Percentiles rank a stretch among this genome's conserved stretches.
These are phyloP conservation scores for Mactromeris polynyma DNA, from an alignment of 2,888 invertebrate species.

Conservation along the genomic window DNA sequence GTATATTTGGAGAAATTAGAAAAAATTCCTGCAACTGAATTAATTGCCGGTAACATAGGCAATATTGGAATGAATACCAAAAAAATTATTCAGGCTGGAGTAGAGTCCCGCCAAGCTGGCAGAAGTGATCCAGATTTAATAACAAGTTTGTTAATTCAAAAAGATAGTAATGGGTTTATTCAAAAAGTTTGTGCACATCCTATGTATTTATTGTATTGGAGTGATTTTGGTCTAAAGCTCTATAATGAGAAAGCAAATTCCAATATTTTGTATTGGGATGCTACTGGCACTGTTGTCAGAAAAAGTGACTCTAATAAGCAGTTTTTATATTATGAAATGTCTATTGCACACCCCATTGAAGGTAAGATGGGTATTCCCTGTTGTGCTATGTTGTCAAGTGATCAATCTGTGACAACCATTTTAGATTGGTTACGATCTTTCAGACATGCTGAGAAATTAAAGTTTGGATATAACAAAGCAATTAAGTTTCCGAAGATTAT, in stretches of 20 bases:
- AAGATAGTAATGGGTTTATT: constrained; percentile 22
- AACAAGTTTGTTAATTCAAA: not conserved
- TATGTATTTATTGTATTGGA: constrained; percentile 32
- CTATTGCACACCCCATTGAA: constrained; percentile 16
- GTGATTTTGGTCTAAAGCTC: constrained; percentile 3
- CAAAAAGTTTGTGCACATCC: constrained; percentile 22
- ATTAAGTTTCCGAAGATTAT: not conserved
- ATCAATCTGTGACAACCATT: constrained; percentile 10
- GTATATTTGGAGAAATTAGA: not conserved
- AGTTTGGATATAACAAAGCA: not conserved
- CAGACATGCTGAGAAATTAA: too few relatives aligned
- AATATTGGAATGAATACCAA: constrained; percentile 16
- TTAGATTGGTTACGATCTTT: not conserved
- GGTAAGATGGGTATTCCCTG: constrained; percentile 45
- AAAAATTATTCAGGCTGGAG: not conserved
- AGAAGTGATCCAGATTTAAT: constrained; percentile 4
- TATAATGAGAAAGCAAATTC: constrained; percentile 2
- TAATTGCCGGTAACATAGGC: constrained; percentile 19
- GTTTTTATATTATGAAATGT: constrained; percentile 37
- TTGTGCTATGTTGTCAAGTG: constrained; percentile 22
- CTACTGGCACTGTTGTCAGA: constrained; percentile 34
- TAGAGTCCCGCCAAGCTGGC: constrained; percentile 13
- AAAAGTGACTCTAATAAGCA: constrained; percentile 11
- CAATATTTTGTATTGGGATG: constrained; percentile 38
- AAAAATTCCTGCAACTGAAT: not conserved